Base-by-base conservation (phyloP, 2,113 vertebrate genomes). In the Paracanthobrama guichenoti region DNA sequence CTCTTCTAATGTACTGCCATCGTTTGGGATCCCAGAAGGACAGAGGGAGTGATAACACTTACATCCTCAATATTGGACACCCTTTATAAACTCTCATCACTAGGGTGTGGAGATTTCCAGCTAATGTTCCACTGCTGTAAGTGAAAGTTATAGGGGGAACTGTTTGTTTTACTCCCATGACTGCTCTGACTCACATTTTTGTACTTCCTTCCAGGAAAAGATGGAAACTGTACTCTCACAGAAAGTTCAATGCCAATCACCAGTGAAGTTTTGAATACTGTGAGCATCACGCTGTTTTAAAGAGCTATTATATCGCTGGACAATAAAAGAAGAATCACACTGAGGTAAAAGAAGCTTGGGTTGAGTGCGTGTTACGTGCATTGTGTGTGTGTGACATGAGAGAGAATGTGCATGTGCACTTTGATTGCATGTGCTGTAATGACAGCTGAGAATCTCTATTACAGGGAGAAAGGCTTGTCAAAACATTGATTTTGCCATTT, bases 401-500 rank as follows among this genome's bases (percentile, higher is more conserved):
- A 31, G 46, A 75, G 42, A 50, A 50, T 55, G 79, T 50, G 14
- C 48, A 50, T 55, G 46, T 24, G 24, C 0, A 18, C 24, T 64
- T 69, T 35, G 73, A 84, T 26, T 79, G 50, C 48, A 22, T 66
- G 31, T 59, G 50, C 16, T 69, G 16, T 79, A 84, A 84, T 79
- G 69, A 59, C 75, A 67, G 74, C 44, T 71, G 31, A 31, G 57
- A 78, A 44, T 84, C 66, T 84, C 22, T 57, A 46, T 46, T 24
- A 42, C 6, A 16, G 55, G 46, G 24, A 76, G 20, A 28, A 14
- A 48, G 20, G 44, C 16, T n/a, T 60, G 14, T 73, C 67, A 82
- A 73, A 78, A 79, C 66, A 85, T 24, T 57, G 39, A 60, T 79
- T 80, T 67, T 35, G 78, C 18, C 24, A 66, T 62, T 64, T 64